A percentile compares a stretch with the other conserved stretches of the same genome.
phyloP scores from a whole-genome alignment of 2,888 invertebrate genomes.

The Apamea epomidion region DNA sequence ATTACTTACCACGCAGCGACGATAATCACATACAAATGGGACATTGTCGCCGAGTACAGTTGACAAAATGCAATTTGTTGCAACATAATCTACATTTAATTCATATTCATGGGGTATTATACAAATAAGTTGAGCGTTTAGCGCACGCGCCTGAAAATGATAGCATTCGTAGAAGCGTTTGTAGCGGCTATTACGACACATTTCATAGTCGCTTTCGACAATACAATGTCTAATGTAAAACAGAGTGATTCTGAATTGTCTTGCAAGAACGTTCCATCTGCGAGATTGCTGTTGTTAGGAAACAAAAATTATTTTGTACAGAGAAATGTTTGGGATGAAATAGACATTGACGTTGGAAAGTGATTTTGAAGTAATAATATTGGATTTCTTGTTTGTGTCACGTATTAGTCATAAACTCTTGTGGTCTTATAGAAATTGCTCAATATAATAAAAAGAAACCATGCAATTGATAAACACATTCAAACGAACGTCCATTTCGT shows the following conservation, averaged over 20 bases:
- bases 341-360: conserved; percentile 2
- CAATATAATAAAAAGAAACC: conserved; percentile 1
- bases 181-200: conserved; percentile 63
- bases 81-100: conserved; percentile 66
- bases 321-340: conserved; percentile 32
- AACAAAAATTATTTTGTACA: conserved; percentile 43
- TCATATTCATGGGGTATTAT: conserved; percentile 64
- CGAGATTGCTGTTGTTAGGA: conserved; percentile 55
- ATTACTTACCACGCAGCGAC: conserved; percentile 49
- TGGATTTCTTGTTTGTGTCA: not conserved
- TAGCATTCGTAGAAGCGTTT: conserved; percentile 60
- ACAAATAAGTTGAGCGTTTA: conserved; percentile 61
- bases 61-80: conserved; percentile 65
- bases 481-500: conserved; percentile 16
- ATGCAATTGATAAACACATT: conserved; percentile 15
- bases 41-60: conserved; percentile 53
- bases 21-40: conserved; percentile 63
- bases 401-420: not conserved
- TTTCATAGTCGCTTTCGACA: conserved; percentile 64
- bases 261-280: conserved; percentile 56
- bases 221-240: conserved; percentile 67
- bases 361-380: conserved; percentile 11
- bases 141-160: conserved; percentile 63
- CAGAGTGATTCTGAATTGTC: conserved; percentile 67
- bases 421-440: conserved; percentile 1